Base-by-base conservation (phyloP, 2,797 vertebrate genomes). In the Neosalanx taihuensis region DNA sequence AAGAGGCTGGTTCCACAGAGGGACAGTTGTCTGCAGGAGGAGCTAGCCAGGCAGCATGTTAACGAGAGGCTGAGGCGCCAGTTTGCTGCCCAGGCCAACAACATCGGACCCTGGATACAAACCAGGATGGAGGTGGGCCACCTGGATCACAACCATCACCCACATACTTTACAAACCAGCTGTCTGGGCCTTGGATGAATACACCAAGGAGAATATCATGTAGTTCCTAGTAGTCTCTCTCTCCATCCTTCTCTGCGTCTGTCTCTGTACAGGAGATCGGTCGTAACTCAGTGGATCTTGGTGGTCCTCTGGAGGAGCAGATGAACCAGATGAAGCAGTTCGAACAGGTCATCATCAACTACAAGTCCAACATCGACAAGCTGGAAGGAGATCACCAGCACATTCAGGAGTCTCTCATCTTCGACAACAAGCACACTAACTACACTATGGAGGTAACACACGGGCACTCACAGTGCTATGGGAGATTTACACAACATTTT, bases 341-440 rank as follows among this genome's bases (percentile, higher is more conserved):
- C 0, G 95, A 96, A 67, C 92, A 94, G 71, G 90, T 93, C 78
- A 94, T 95, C 81, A 90, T 95, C 74, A 94, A 93, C 82, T 95
- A 96, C 73, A 96, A 96, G 83, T 89, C 86, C 78, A 96, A 95
- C 77, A 92, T 95, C 15, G 94, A 96, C 88, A 94, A 94, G 82
- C 89, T 96, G 74, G 95, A 96, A 77, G 94, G 92, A 79, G 94
- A 95, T 77, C 93, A 96, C 76, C 95, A 96, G 86, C 86, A 94
- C 78, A 94, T 95, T 85, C 95, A 96, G 83, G 95, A 96, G 90
- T 92, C 92, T 4, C 88, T 95, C 64, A 90, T 96, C 79, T 96
- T 95, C 9, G 94, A 95, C 86, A 96, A 95, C 85, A 96, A 95
- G 78, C 94, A 96, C 79, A 95, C 95, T 4, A 94, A 91, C 76